A percentile compares a stretch with the other conserved stretches of the same genome.
Conservation (phyloP, 2,113 vertebrate genomes). For the Alethe castanea region DNA sequence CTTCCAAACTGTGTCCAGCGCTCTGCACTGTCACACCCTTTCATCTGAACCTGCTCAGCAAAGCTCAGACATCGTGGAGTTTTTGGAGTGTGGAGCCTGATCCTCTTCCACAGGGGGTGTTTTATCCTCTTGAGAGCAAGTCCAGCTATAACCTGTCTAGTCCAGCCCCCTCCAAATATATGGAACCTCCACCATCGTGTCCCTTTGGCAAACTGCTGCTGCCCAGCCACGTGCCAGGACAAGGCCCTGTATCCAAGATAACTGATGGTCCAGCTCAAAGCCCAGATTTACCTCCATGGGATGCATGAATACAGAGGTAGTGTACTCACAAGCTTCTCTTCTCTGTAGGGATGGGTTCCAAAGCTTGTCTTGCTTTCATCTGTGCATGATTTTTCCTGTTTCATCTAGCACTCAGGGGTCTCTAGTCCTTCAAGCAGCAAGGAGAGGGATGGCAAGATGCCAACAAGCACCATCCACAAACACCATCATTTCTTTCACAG, state of each 20-base stretch:
- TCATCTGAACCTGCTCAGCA: neutral
- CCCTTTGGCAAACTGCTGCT: neutral
- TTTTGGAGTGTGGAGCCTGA: rapidly evolving
- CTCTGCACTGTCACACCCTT: neutral
- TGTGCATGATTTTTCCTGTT: neutral
- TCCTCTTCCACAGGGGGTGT: neutral
- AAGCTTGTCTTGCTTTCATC: neutral
- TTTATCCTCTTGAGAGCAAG: neutral
- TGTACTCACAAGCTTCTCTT: rapidly evolving
- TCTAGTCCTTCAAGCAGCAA: neutral
- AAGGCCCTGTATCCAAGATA: neutral
- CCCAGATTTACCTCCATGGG: neutral
- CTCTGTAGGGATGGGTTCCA: neutral
- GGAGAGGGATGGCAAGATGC: neutral
- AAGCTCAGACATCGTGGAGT: neutral
- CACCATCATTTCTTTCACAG: neutral
- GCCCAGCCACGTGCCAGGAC: neutral
- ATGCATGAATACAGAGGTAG: neutral
- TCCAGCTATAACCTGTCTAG: neutral
- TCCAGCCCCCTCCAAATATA: neutral
- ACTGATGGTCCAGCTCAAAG: neutral
- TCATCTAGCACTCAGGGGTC: neutral
- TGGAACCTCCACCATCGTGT: no score
- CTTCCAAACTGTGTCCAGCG: neutral
- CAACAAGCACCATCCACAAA: no score